Evolutionary conservation across 2,113 vertebrate species (phyloP), one percentile per base, ranked within the genome.

Genomic region (Hydrochoerus hydrochaeris): DNA sequence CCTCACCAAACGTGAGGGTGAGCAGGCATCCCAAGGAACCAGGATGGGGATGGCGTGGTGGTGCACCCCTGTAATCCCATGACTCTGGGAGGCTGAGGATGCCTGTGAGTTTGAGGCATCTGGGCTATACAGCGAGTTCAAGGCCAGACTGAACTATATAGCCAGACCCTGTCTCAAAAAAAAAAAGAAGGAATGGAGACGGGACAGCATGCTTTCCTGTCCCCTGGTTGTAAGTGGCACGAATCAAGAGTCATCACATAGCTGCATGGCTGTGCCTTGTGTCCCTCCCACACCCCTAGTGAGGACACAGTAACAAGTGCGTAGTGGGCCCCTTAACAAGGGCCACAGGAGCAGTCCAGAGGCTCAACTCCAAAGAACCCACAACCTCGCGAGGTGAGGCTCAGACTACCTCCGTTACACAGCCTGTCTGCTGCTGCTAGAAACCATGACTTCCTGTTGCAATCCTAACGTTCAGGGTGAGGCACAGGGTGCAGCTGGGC

Each of bases 191-290:
- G 32, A 67, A 67, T 5, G 14, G 7, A 67, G 65, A 4, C 30
- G 1, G 2, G 9, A 38, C 44, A 28, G 62, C 5, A 2, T 1
- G 41, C 38, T 44, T 30, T 10, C 26, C 26, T 24, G 32, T 75
- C 67, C 41, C 81, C 3, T 28, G 44, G 5, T 11, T 32, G 3
- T 54, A 24, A 8, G 28, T 26, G 44, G 32, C 16, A 12, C 1
- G 1, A 54, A 3, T 17, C 19, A 4, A 14, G 2, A 60, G n/a
- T 0, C 0, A 13, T 12, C 41, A 8, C 69, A 38, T 1, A 41
- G 69, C n/a, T 11, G n/a, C 73, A 46, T 24, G 14, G 73, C 73
- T 30, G 26, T 77, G 26, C 44, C 73, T 77, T 22, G 4, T 16
- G 71, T 46, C 73, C 73, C 44, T 28, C 44, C 44, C 12, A 28